phyloP scores from a whole-genome alignment of 2,888 invertebrate genomes.

The Anagyrus pseudococci region DNA sequence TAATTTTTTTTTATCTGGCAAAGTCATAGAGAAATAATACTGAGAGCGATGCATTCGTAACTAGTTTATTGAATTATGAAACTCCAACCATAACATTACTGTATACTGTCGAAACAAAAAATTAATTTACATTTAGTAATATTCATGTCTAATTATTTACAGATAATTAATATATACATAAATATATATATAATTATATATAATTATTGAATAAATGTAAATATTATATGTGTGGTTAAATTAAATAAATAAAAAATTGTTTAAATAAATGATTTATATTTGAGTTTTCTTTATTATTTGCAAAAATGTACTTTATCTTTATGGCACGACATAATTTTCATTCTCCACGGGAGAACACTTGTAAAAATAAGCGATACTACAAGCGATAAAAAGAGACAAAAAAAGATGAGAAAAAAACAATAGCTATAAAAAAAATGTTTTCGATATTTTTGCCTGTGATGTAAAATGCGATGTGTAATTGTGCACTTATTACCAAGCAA shows the following conservation, averaged over 20 bases:
- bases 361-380: not conserved
- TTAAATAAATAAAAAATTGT: slow-evolving; percentile 25
- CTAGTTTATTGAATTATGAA: not conserved
- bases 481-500: slow-evolving; percentile 43
- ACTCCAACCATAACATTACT: not conserved
- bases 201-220: slow-evolving; percentile 26
- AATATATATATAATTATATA: slow-evolving; percentile 20
- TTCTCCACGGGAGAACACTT: too few relatives aligned
- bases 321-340: too few relatives aligned
- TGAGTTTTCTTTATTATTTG: slow-evolving; percentile 2
- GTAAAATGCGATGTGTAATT: slow-evolving; percentile 45
- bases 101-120: slow-evolving; percentile 12
- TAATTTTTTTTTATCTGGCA: not conserved
- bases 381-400: slow-evolving; percentile 2
- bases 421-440: slow-evolving; percentile 33
- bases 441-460: slow-evolving; percentile 46
- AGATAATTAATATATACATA: slow-evolving; percentile 25
- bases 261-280: slow-evolving; percentile 19
- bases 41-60: not conserved
- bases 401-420: slow-evolving; percentile 9
- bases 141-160: slow-evolving; percentile 10
- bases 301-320: too few relatives aligned
- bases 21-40: too few relatives aligned
- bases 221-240: slow-evolving; percentile 31
- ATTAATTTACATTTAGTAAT: slow-evolving; percentile 13